Conservation (phyloP, 2,113 vertebrate genomes). For the Neotoma lepida region DNA sequence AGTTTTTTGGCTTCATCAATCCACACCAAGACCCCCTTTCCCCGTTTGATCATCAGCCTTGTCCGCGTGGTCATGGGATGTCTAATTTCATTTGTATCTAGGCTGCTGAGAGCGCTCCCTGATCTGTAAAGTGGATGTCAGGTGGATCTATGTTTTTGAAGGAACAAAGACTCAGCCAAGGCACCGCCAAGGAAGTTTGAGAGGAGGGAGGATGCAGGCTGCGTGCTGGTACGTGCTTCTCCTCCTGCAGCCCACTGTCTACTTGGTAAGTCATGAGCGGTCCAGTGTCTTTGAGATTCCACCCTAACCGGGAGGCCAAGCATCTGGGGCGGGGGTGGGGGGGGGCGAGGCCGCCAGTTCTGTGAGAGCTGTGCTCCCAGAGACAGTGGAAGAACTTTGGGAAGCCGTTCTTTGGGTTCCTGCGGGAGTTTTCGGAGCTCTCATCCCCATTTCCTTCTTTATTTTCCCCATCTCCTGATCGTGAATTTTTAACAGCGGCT, state of each 20-base stretch:
- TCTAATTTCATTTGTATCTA: conserved; percentile 89
- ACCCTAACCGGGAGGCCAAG: neutral
- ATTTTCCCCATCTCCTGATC: neutral
- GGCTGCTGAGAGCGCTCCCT: conserved; percentile 90
- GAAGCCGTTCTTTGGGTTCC: conserved; percentile 48
- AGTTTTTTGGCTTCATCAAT: conserved; percentile 64
- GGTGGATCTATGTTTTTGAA: conserved; percentile 96
- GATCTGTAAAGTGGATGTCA: conserved; percentile 91
- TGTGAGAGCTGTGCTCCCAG: neutral
- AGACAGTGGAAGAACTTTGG: conserved; percentile 56
- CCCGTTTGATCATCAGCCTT: conserved; percentile 83
- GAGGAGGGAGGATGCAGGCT: conserved; percentile 94
- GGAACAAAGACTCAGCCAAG: conserved; percentile 89
- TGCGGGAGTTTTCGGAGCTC: conserved; percentile 21
- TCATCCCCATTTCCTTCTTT: neutral
- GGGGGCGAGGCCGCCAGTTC: neutral
- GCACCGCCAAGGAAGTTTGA: conserved; percentile 94
- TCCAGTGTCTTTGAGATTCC: neutral
- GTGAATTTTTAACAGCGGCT: neutral
- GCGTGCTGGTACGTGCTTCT: conserved; percentile 94
- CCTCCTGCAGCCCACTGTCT: conserved; percentile 92
- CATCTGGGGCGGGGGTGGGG: neutral
- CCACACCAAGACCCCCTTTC: conserved; percentile 63
- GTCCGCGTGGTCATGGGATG: conserved; percentile 92
- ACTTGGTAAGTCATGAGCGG: conserved; percentile 91